These are phyloP conservation scores for Motacilla alba DNA, from an alignment of 2,113 vertebrate species.

Conservation along the genomic window DNA sequence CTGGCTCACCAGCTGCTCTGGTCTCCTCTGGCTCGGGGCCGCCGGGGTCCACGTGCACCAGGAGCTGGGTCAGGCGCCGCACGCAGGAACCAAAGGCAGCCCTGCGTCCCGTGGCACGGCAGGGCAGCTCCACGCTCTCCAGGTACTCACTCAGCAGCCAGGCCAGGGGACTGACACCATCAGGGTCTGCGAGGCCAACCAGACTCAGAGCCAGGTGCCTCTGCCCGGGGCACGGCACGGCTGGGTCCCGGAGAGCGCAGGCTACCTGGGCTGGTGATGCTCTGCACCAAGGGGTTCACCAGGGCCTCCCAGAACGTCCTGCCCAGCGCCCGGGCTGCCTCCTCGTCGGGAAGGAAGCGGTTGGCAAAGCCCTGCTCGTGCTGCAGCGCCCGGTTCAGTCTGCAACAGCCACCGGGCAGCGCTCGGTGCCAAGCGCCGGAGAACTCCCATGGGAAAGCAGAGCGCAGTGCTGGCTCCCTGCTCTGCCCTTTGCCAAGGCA, in stretches of 20 bases:
- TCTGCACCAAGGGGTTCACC: slow-evolving; percentile 86
- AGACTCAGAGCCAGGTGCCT: background rate
- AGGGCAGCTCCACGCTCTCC: slow-evolving; percentile 70
- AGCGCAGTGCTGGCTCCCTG: rapidly evolving
- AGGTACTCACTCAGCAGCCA: slow-evolving; percentile 91
- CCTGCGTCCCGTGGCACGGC: slow-evolving; percentile 29
- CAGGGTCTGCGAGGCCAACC: background rate
- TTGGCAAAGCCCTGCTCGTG: slow-evolving; percentile 91
- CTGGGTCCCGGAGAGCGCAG: rapidly evolving
- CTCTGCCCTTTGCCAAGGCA: background rate
- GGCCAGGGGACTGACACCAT: slow-evolving; percentile 77
- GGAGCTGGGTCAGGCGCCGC: slow-evolving; percentile 85
- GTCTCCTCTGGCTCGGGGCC: slow-evolving; percentile 67
- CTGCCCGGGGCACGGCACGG: rapidly evolving
- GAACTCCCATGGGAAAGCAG: background rate
- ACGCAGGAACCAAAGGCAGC: slow-evolving; percentile 83
- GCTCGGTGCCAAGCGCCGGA: rapidly evolving
- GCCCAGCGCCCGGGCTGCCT: slow-evolving; percentile 87
- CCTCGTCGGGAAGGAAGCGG: slow-evolving; percentile 86
- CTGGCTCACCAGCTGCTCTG: slow-evolving; percentile 73
- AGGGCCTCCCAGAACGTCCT: slow-evolving; percentile 94
- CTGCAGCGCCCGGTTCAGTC: slow-evolving; percentile 85
- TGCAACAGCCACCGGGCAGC: background rate
- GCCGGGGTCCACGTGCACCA: slow-evolving; percentile 87
- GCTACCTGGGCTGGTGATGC: slow-evolving; percentile 85